Evolutionary conservation across 2,888 invertebrate species (phyloP), one percentile per base, ranked within the genome.

Genomic region (Dasypolia templi): DNA sequence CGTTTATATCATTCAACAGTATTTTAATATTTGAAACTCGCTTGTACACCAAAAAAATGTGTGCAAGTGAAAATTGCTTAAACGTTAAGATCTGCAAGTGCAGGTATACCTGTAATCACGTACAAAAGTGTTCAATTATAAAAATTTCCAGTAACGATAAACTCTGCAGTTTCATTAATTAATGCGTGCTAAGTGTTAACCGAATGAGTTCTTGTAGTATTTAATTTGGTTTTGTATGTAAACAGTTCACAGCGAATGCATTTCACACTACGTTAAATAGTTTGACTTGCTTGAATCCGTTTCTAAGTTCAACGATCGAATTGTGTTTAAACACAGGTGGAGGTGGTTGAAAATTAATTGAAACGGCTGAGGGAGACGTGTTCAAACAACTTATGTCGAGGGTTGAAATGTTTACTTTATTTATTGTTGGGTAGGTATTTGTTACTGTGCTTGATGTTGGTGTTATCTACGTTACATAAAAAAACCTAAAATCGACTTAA

Each of bases 201-300:
- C 58, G 56, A 81, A 79, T 77, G 76, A 72, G 65, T 66, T 55
- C 68, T 76, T 77, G 61, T 49, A 77, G 80, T 69, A 72, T 77
- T 77, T 82, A 71, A 78, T 82, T 83, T n/a, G n/a, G n/a, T n/a
- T n/a, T 77, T 26, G 56, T 51, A 77, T 62, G 68, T 62, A 65
- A 14, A 74, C 26, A 51, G 42, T 81, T 72, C 56, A 67, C 49
- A 58, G 32, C 1, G 35, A 82, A 63, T 56, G 67, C 65, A 65
- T 81, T 79, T 53, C 77, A 29, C 56, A 22, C 42, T 35, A 55
- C 22, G 53, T 49, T 65, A n/a, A 72, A 65, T 68, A 77, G 68
- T 77, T 55, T 22, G 14, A 32, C 12, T 51, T 51, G 39, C 55
- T 68, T 22, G 29, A 69, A 69, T 51, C 53, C 35, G 46, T 69